Conservation (phyloP, 2,888 invertebrate genomes). For the Terebella lapidaria region DNA sequence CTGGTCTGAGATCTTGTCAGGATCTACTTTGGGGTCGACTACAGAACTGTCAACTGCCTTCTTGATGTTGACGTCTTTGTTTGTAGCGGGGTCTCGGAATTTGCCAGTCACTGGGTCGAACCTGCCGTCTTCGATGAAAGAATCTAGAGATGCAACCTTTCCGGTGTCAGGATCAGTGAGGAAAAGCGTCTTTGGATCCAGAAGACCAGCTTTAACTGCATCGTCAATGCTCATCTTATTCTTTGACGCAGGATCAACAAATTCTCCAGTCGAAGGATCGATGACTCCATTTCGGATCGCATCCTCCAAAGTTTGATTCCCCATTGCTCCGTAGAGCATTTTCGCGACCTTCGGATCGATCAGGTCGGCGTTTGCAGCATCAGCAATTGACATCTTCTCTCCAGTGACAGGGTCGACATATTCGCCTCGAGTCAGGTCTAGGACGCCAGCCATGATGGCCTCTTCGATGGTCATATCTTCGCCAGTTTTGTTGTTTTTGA, state of each 20-base stretch:
- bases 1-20: constrained; percentile 30
- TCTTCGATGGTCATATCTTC: constrained; percentile 84
- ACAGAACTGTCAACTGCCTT: constrained; percentile 75
- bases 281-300: too few relatives aligned
- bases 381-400: constrained; percentile 63
- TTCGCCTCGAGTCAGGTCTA: constrained; percentile 13
- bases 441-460: constrained; percentile 73
- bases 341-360: too few relatives aligned
- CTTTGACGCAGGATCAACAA: constrained; percentile 44
- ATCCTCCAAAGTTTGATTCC: constrained; percentile 56
- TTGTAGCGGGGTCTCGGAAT: constrained; percentile 64
- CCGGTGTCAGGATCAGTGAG: too few relatives aligned
- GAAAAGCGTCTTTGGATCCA: constrained; percentile 37
- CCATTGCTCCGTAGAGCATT: too few relatives aligned
- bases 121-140: constrained; percentile 38
- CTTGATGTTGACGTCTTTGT: constrained; percentile 60
- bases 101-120: constrained; percentile 62
- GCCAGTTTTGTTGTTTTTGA: constrained; percentile 56
- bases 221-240: constrained; percentile 64
- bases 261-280: too few relatives aligned
- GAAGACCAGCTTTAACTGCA: constrained; percentile 55
- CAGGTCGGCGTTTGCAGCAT: too few relatives aligned
- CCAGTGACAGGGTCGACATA: constrained; percentile 45
- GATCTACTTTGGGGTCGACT: constrained; percentile 16
- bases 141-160: constrained; percentile 38